phyloP scores from a whole-genome alignment of 2,113 vertebrate species.

The Leptobrachium leishanense region DNA sequence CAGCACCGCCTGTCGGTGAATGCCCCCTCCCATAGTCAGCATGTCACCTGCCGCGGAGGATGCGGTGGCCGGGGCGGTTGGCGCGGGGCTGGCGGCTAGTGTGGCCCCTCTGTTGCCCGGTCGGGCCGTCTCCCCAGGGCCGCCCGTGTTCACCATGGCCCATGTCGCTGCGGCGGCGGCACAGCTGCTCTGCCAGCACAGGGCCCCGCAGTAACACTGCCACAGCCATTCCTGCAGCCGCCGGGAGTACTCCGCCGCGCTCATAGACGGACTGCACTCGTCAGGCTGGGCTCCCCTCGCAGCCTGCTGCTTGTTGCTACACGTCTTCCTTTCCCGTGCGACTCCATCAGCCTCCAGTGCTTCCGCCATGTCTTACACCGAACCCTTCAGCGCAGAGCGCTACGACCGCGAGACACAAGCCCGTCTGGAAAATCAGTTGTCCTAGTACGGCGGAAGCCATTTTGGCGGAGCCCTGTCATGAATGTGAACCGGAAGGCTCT shows the following conservation, averaged over 20 bases:
- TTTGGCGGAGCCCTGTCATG: background rate
- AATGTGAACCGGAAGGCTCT: too few species aligned
- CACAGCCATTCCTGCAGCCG: constrained; percentile 89
- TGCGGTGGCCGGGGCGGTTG: background rate
- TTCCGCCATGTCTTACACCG: constrained; percentile 21
- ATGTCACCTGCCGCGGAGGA: constrained; percentile 57
- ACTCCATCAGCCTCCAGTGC: background rate
- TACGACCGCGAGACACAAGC: background rate
- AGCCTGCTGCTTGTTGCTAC: background rate
- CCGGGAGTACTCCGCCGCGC: constrained; percentile 79
- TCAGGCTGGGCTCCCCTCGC: background rate
- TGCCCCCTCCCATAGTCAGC: too few species aligned
- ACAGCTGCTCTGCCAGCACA: constrained; percentile 78
- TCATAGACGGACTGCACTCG: constrained; percentile 51
- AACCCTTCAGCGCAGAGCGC: background rate
- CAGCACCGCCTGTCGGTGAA: too few species aligned
- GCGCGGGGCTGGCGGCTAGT: too few species aligned
- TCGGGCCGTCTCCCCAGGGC: constrained; percentile 13
- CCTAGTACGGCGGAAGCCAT: background rate
- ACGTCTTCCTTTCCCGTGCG: constrained; percentile 8
- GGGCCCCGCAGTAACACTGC: constrained; percentile 84
- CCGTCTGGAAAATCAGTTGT: background rate
- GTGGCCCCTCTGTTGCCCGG: background rate
- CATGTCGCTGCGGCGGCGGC: constrained; percentile 15
- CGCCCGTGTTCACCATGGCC: constrained; percentile 24